Base-by-base conservation (phyloP, 2,888 invertebrate genomes). In the Lepidocyrtoides sp. region DNA sequence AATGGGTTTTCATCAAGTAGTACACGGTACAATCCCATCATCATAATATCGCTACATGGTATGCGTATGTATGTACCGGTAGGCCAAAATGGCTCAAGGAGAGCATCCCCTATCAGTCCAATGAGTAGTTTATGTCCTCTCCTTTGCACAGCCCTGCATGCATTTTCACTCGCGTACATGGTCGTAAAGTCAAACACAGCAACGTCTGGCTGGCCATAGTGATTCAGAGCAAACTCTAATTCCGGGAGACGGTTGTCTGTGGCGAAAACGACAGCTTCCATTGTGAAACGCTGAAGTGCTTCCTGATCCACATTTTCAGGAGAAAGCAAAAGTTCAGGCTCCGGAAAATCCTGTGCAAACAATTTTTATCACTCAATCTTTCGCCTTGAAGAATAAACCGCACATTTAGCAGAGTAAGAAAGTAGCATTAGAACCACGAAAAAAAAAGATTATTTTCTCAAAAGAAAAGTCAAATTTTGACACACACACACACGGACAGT, bases 141-240 rank as follows among this genome's bases (percentile, higher is more conserved):
- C 69, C 95, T 95, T 93, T 96, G 95, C 1, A 96, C 92, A 2
- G 96, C 95, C 44, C 96, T 93, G 51, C 95, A 95, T 2, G 96
- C 95, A 94, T 96, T 95, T 92, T 96, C 95, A 0, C 96, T 95
- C 23, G 95, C 95, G 94, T 95, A 96, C 95, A 96, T 95, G 48
- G 96, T 95, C 0, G 96, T 96, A 94, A 96, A 96, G 94, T 96
- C 96, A 95, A 96, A 96, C 95, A 96, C 95, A 83, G 96, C 96
- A 1, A 96, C 95, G 94, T 96, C 96, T 7, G 96, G 95, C 93
- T 96, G 95, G 0, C 95, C 95, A 89, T 95, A 95, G 91, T 96
- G 95, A 94, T 96, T 96, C 72, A 95, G 95, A n/a, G 96, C 96
- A 94, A 96, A 96, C 72, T 96, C 95, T 7, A 95, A 94, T 89